These are phyloP conservation scores for Ochotona curzoniae DNA, from an alignment of 2,113 vertebrate genomes.

Conservation along the genomic window DNA sequence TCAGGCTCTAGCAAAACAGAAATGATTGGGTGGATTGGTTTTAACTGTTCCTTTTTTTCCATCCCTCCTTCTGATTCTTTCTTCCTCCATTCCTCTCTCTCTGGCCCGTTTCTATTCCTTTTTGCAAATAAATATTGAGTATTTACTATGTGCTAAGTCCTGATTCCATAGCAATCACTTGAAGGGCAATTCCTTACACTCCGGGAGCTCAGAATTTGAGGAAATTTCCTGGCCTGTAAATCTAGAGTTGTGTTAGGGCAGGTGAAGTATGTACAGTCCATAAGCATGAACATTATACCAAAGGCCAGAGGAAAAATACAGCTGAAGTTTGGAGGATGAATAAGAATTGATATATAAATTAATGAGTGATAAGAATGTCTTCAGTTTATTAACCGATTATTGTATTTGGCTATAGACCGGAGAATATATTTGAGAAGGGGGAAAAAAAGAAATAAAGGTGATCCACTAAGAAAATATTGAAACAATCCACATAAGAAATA, in stretches of 20 bases:
- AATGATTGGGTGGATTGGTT: neutral
- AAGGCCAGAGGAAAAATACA: conserved; percentile 28
- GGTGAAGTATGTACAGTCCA: neutral
- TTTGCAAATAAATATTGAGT: conserved; percentile 24
- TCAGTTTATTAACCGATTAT: conserved; percentile 18
- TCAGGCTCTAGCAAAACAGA: neutral
- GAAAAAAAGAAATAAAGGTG: neutral
- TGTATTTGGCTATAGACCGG: neutral
- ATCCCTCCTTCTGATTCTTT: neutral
- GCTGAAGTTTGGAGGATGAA: neutral
- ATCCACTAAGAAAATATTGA: neutral
- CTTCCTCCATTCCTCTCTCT: neutral
- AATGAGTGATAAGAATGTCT: neutral
- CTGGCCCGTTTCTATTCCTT: neutral
- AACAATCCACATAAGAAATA: conserved; percentile 24
- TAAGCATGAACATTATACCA: conserved; percentile 12
- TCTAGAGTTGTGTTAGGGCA: neutral
- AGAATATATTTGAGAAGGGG: conserved; percentile 6
- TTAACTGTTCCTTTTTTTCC: neutral
- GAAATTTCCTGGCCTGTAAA: neutral
- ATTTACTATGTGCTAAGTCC: neutral
- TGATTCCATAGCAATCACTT: neutral
- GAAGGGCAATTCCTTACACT: neutral
- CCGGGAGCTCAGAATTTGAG: neutral
- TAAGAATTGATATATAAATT: neutral